These are phyloP conservation scores for Mesorhabditis spiculigera DNA, from an alignment of 2,888 invertebrate genomes.

Conservation along the genomic window DNA sequence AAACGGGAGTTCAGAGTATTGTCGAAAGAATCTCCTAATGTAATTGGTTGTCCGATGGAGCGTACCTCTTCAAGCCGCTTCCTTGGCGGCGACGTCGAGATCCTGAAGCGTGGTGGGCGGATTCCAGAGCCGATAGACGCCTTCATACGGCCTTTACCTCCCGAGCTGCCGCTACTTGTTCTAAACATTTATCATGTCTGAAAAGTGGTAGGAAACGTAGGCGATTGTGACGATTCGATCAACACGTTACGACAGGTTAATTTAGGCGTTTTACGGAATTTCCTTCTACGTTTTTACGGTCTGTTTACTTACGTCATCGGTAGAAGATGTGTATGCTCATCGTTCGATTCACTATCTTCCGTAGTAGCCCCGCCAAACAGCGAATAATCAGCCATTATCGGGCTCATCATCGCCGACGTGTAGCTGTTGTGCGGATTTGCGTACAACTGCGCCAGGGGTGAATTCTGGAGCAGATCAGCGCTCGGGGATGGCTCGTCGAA, in stretches of 20 bases:
- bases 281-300: slow-evolving; percentile 10
- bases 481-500: slow-evolving; percentile 1
- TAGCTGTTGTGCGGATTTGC: slow-evolving; percentile 30
- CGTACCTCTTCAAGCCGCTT: slow-evolving; percentile 14
- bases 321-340: slow-evolving; percentile 16
- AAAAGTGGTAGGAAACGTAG: too few relatives aligned
- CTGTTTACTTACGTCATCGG: slow-evolving; percentile 13
- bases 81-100: slow-evolving; percentile 49
- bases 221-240: too few relatives aligned
- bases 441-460: not conserved
- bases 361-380: not conserved
- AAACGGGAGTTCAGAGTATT: not conserved
- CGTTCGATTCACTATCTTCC: slow-evolving; percentile 6
- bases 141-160: not conserved
- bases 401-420: slow-evolving; percentile 55
- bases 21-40: not conserved
- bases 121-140: slow-evolving; percentile 29
- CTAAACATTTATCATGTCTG: slow-evolving; percentile 7
- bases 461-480: not conserved
- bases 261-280: slow-evolving; percentile 6
- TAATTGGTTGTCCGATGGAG: not conserved
- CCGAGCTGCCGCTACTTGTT: slow-evolving; percentile 14
- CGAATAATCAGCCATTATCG: slow-evolving; percentile 38
- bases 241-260: too few relatives aligned
- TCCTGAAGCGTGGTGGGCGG: slow-evolving; percentile 46